These are phyloP conservation scores for Hemitrygon akajei DNA, from an alignment of 2,797 vertebrate species.

Conservation along the genomic window DNA sequence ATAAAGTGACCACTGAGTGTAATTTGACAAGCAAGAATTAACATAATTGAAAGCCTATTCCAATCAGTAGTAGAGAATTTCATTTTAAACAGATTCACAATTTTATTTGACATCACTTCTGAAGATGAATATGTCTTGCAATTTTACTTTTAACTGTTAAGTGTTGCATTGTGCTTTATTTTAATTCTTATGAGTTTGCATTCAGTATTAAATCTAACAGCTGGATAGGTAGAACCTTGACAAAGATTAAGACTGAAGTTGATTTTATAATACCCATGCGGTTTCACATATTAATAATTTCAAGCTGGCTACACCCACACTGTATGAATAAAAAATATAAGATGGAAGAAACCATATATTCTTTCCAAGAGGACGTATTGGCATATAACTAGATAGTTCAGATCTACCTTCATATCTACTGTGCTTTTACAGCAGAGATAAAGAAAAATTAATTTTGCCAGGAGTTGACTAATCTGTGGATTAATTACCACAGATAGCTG, in stretches of 20 bases:
- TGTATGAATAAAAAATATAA: too few relatives aligned
- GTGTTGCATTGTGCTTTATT: background rate
- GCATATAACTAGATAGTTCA: background rate
- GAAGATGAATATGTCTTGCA: background rate
- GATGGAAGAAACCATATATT: background rate
- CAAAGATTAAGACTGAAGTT: background rate
- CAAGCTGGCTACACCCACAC: background rate
- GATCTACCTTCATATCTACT: background rate
- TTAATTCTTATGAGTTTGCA: background rate
- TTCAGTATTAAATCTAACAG: too few relatives aligned
- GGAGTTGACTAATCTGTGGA: too few relatives aligned
- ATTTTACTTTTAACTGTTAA: background rate
- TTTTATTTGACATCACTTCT: background rate
- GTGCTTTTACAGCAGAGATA: too few relatives aligned
- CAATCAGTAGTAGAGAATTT: background rate
- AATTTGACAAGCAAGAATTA: background rate
- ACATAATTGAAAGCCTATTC: background rate
- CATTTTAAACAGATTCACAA: background rate
- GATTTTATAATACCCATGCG: background rate
- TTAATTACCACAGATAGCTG: too few relatives aligned
- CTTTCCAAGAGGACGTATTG: too few relatives aligned
- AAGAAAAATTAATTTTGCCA: too few relatives aligned
- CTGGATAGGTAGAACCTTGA: background rate
- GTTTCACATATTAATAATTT: background rate
- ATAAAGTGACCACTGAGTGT: background rate